Conservation (phyloP, 2,113 vertebrate species). For the Carollia perspicillata region DNA sequence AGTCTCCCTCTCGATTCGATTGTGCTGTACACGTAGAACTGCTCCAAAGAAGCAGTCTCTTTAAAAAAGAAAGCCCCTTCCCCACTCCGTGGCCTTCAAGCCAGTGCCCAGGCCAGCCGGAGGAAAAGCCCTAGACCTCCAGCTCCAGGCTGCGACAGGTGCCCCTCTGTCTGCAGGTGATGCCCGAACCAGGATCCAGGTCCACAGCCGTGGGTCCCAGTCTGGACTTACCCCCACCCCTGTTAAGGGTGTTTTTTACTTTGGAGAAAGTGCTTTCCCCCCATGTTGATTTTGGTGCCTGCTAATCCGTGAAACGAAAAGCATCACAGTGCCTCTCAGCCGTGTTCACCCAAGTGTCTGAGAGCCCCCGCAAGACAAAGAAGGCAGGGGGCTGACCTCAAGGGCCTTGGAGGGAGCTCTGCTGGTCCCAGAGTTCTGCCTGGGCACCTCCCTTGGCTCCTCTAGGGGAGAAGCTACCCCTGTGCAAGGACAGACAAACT, state of each 20-base stretch:
- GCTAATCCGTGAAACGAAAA: background rate
- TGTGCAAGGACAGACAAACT: background rate
- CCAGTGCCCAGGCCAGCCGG: background rate
- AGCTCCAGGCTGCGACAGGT: background rate
- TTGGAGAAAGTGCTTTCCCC: background rate
- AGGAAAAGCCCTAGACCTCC: background rate
- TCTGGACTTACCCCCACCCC: background rate
- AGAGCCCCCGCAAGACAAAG: background rate
- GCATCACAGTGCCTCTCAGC: background rate
- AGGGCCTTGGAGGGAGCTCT: background rate
- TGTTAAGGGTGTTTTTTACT: background rate
- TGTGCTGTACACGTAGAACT: background rate
- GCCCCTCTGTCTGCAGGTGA: background rate
- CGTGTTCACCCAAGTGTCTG: background rate
- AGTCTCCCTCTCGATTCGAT: no score
- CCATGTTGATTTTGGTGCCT: background rate
- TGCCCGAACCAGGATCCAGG: background rate
- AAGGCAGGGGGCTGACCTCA: background rate
- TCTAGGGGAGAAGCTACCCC: background rate
- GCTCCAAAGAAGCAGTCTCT: background rate
- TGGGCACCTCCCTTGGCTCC: background rate
- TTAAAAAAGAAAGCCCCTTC: background rate
- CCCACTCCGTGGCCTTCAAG: background rate
- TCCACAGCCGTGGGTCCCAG: background rate
- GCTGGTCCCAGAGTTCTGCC: background rate